These are phyloP conservation scores for Drosophila meridionalis DNA, from an alignment of 2,888 invertebrate genomes.

Conservation along the genomic window DNA sequence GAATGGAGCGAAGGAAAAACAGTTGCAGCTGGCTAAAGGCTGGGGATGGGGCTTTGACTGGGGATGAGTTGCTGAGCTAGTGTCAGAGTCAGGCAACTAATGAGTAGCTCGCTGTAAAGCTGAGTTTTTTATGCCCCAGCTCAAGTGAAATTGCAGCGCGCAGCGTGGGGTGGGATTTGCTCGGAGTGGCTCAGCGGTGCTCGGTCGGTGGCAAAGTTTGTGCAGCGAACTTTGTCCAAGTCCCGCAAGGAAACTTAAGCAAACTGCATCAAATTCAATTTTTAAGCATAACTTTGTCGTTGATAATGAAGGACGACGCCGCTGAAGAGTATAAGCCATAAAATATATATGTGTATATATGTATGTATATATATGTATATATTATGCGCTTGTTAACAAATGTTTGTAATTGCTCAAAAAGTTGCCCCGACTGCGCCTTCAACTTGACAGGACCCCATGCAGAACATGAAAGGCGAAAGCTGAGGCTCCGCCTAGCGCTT, in stretches of 20 bases:
- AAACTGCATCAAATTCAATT: conserved; percentile 69
- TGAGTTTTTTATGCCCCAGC: conserved; percentile 10
- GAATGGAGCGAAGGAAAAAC: background rate
- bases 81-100: background rate
- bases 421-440: conserved; percentile 23
- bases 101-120: conserved; percentile 1
- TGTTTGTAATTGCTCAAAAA: conserved; percentile 57
- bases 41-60: background rate
- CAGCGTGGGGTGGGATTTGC: background rate
- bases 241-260: conserved; percentile 61
- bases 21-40: background rate
- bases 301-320: conserved; percentile 31
- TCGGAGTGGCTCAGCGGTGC: conserved; percentile 1
- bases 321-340: conserved; percentile 30
- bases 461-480: conserved; percentile 16
- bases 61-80: background rate
- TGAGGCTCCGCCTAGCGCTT: conserved; percentile 2
- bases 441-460: conserved; percentile 13
- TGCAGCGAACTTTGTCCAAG: conserved; percentile 32
- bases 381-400: conserved; percentile 62
- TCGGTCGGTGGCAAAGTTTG: conserved; percentile 27
- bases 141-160: background rate
- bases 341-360: conserved; percentile 39
- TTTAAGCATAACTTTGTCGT: conserved; percentile 48
- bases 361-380: conserved; percentile 28